Evolutionary conservation across 2,113 vertebrate genomes (phyloP).

Genomic region (Zosterops japonicus): DNA sequence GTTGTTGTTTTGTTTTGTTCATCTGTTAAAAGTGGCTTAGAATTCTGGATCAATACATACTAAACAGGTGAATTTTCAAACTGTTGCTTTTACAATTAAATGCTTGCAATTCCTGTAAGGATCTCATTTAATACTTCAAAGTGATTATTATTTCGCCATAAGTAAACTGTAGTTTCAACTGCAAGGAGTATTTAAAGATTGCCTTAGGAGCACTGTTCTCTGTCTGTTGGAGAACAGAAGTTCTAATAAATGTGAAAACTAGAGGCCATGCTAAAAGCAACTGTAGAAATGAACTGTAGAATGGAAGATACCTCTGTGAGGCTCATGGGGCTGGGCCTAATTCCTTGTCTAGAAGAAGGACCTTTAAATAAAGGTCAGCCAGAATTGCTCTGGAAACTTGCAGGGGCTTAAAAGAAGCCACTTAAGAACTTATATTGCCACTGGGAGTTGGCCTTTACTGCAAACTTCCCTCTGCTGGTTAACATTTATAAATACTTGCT

Average conservation of each 20-base stretch:
- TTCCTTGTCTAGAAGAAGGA: background rate
- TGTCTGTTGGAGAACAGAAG: background rate
- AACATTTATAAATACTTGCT: slow-evolving; percentile 1
- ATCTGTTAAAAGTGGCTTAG: background rate
- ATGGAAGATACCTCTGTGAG: background rate
- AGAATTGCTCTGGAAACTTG: slow-evolving; percentile 18
- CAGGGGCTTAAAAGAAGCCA: background rate
- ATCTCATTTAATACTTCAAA: background rate
- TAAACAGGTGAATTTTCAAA: background rate
- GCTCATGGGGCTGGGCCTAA: background rate
- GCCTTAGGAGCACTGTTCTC: background rate
- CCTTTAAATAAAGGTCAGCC: slow-evolving; percentile 59
- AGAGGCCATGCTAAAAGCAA: background rate
- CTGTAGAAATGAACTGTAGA: background rate
- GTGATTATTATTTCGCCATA: background rate
- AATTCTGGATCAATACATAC: background rate
- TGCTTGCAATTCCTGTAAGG: background rate
- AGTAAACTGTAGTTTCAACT: background rate
- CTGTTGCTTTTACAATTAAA: background rate
- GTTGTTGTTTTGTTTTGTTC: too few relatives aligned
- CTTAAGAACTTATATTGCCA: slow-evolving; percentile 20
- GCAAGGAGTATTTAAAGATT: background rate
- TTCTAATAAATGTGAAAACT: background rate
- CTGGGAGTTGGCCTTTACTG: slow-evolving; percentile 44
- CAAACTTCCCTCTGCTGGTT: background rate